Conservation (phyloP, 2,797 vertebrate species). For the Chelidonichthys spinosus region DNA sequence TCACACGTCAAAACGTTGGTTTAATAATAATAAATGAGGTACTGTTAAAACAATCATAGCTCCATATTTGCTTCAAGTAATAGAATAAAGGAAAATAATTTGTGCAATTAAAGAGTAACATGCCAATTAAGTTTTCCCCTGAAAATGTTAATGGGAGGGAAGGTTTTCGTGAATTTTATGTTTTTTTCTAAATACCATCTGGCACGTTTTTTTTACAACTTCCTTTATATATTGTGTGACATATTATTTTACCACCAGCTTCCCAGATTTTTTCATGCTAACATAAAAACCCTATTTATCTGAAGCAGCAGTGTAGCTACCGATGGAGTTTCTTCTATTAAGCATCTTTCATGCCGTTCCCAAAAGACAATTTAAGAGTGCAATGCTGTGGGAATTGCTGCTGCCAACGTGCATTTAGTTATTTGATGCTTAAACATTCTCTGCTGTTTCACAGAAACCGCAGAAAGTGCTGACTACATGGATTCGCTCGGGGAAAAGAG, state of each 20-base stretch:
- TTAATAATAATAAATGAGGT: neutral
- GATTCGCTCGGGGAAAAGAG: neutral
- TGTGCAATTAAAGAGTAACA: neutral
- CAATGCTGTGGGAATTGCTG: neutral
- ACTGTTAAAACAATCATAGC: neutral
- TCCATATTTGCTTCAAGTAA: neutral
- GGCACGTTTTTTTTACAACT: neutral
- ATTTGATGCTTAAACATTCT: constrained; percentile 4
- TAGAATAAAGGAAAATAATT: neutral
- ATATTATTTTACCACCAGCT: neutral
- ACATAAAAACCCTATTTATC: constrained; percentile 5
- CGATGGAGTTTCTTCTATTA: neutral
- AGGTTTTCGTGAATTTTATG: neutral
- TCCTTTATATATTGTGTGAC: neutral
- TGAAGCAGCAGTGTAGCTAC: neutral
- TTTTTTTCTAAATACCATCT: neutral
- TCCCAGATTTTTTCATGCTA: neutral
- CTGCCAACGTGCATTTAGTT: constrained; percentile 22
- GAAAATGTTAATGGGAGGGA: neutral
- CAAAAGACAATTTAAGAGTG: neutral
- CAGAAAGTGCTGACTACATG: constrained; percentile 32
- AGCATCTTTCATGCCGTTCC: neutral
- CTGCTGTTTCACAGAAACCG: constrained; percentile 21
- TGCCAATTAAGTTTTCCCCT: neutral
- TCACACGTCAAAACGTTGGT: neutral